phyloP scores from a whole-genome alignment of 2,113 vertebrate genomes.

The Eublepharis macularius region DNA sequence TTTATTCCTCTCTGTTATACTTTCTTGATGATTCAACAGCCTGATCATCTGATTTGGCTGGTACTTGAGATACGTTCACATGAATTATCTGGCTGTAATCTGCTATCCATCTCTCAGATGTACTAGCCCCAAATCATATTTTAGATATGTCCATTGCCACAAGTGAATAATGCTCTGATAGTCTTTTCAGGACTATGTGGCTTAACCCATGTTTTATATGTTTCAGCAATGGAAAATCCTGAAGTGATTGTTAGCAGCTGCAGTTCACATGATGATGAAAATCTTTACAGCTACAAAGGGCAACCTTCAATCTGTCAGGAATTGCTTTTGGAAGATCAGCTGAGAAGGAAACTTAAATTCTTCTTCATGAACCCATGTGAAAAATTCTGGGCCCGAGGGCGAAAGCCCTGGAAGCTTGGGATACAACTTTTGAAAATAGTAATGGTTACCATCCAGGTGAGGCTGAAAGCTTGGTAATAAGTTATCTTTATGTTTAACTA shows the following conservation, averaged over 20 bases:
- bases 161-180: neutral
- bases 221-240: conserved; percentile 74
- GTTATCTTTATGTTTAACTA: neutral
- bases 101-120: neutral
- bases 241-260: conserved; percentile 60
- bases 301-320: conserved; percentile 55
- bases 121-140: too few species aligned
- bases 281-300: conserved; percentile 46
- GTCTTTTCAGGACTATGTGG: neutral
- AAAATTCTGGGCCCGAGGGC: conserved; percentile 90
- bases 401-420: conserved; percentile 93
- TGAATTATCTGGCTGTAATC: too few species aligned
- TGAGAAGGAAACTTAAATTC: conserved; percentile 90
- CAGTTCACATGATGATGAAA: conserved; percentile 51
- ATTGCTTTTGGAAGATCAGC: conserved; percentile 80
- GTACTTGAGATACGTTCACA: neutral
- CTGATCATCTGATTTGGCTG: neutral
- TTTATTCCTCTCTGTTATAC: neutral
- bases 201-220: neutral
- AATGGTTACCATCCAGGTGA: conserved; percentile 91
- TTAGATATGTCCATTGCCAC: neutral
- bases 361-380: conserved; percentile 98
- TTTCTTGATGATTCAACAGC: neutral
- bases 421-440: conserved; percentile 92
- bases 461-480: neutral